These are phyloP conservation scores for Zhuqinia jingwanae DNA, from an alignment of 2,888 invertebrate genomes.

Conservation along the genomic window DNA sequence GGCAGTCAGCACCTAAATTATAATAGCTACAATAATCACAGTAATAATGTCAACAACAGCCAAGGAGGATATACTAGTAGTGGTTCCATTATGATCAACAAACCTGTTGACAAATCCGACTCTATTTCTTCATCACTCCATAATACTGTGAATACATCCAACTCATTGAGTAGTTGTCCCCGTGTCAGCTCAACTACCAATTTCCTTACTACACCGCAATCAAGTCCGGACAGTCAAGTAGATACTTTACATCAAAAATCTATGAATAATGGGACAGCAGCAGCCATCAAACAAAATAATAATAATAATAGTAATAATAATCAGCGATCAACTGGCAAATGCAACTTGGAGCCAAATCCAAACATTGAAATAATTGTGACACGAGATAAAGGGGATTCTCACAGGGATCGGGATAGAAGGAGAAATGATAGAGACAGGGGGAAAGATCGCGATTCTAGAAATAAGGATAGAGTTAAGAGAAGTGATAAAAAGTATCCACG, in stretches of 20 bases:
- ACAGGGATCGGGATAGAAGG: constrained; percentile 64
- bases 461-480: constrained; percentile 56
- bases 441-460: constrained; percentile 65
- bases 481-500: constrained; percentile 73
- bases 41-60: neutral
- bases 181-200: constrained; percentile 75
- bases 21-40: constrained; percentile 18
- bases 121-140: constrained; percentile 43
- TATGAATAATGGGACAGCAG: constrained; percentile 8
- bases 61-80: constrained; percentile 31
- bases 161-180: constrained; percentile 69
- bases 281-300: constrained; percentile 69
- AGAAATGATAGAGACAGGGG: constrained; percentile 65
- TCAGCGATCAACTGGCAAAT: constrained; percentile 82
- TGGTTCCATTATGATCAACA: constrained; percentile 19
- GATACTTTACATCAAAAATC: constrained; percentile 64
- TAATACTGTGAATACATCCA: constrained; percentile 57
- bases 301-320: constrained; percentile 80
- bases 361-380: constrained; percentile 63
- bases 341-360: constrained; percentile 80
- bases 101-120: constrained; percentile 47
- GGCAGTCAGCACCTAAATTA: constrained; percentile 55
- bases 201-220: constrained; percentile 79
- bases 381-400: constrained; percentile 66
- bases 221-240: constrained; percentile 80